phyloP scores from a whole-genome alignment of 2,113 vertebrate genomes.

The Chaetops frenatus region DNA sequence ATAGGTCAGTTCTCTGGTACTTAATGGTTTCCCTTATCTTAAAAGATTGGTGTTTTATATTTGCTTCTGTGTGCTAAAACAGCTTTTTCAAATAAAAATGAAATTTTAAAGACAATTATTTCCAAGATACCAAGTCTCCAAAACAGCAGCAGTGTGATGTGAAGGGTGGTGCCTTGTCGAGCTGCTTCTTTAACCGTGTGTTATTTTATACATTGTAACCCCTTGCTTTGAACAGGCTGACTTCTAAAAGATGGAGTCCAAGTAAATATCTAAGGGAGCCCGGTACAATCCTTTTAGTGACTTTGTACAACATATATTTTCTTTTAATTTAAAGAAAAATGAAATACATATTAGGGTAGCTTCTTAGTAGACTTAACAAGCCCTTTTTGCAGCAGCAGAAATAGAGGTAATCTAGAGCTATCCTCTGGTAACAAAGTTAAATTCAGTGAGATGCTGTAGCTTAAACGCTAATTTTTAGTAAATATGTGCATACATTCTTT shows the following conservation, averaged over 20 bases:
- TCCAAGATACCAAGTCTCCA: neutral
- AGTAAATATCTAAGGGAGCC: neutral
- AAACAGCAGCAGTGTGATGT: neutral
- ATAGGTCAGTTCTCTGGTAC: neutral
- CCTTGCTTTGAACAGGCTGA: neutral
- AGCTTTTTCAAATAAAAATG: neutral
- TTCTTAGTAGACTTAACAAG: neutral
- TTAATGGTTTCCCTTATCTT: neutral
- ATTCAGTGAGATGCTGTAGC: neutral
- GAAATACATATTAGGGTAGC: neutral
- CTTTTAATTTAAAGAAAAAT: neutral
- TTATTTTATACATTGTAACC: neutral
- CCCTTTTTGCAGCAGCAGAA: neutral
- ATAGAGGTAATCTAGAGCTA: neutral
- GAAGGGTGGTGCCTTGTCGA: neutral
- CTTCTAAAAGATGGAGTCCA: neutral
- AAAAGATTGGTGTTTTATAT: neutral
- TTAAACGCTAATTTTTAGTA: neutral
- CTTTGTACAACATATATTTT: neutral
- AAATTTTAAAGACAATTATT: neutral
- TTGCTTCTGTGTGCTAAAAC: neutral
- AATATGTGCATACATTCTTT: neutral
- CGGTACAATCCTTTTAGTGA: neutral
- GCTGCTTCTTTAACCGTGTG: neutral
- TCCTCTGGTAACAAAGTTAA: neutral